phyloP scores from a whole-genome alignment of 1,140 invertebrate species.

The Cecropterus lyciades region DNA sequence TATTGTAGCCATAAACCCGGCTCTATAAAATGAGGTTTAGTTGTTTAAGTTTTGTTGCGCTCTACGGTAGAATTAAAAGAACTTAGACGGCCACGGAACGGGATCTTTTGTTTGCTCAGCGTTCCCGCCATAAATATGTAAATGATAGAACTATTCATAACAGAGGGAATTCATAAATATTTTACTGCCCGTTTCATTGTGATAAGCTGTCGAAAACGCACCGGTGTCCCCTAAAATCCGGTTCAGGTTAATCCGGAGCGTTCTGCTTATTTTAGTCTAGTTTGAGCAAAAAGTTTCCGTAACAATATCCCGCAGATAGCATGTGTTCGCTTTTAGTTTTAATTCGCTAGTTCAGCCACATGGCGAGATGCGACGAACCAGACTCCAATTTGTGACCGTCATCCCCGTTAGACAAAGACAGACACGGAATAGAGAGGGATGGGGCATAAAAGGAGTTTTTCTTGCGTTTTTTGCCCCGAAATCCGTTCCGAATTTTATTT shows the following conservation, averaged over 20 bases:
- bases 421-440: conserved; percentile 45
- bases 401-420: conserved; percentile 55
- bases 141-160: conserved; percentile 77
- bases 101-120: conserved; percentile 65
- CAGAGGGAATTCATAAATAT: conserved; percentile 69
- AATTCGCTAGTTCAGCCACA: conserved; percentile 5
- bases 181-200: conserved; percentile 50
- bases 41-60: conserved; percentile 68
- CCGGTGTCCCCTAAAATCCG: conserved; percentile 24
- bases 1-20: conserved; percentile 70
- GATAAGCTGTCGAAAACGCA: conserved; percentile 40
- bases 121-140: conserved; percentile 71
- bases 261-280: conserved; percentile 1
- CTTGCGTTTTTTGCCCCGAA: conserved; percentile 77
- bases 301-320: conserved; percentile 21
- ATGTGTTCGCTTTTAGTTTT: conserved; percentile 13
- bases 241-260: conserved; percentile 1
- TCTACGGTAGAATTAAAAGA: conserved; percentile 62
- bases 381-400: conserved; percentile 45
- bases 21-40: conserved; percentile 72
- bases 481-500: conserved; percentile 79
- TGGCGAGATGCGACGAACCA: background rate
- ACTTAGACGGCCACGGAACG: conserved; percentile 54
- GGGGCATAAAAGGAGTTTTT: conserved; percentile 67
- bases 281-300: conserved; percentile 8